A percentile compares a stretch with the other conserved stretches of the same genome.
These are phyloP conservation scores for Vombatus ursinus DNA, from an alignment of 2,113 vertebrate species.

Conservation along the genomic window DNA sequence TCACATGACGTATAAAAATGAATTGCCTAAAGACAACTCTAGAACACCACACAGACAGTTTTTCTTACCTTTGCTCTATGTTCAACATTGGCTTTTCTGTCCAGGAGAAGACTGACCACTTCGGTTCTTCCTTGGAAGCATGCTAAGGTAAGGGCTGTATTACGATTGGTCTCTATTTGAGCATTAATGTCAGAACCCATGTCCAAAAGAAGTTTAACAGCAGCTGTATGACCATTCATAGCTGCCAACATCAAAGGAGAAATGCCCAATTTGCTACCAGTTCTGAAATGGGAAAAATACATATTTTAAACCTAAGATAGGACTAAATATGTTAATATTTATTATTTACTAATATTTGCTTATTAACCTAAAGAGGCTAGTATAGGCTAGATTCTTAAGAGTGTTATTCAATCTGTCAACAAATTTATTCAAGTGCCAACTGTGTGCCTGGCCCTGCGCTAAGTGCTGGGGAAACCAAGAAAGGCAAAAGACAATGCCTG, in stretches of 20 bases:
- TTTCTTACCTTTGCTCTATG: constrained; percentile 95
- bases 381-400: not conserved
- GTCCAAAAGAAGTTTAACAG: constrained; percentile 96
- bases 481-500: not conserved
- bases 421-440: not conserved
- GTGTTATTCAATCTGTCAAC: not conserved
- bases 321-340: not conserved
- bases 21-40: constrained; percentile 1
- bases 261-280: constrained; percentile 99
- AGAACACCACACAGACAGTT: not conserved
- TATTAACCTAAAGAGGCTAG: not conserved
- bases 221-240: constrained; percentile 98
- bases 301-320: not conserved
- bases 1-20: constrained; percentile 24
- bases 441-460: not conserved
- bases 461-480: not conserved
- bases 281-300: constrained; percentile 81
- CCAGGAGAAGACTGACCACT: constrained; percentile 97
- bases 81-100: constrained; percentile 98
- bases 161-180: constrained; percentile 99
- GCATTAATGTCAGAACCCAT: constrained; percentile 99
- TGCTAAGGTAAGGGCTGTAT: constrained; percentile 97
- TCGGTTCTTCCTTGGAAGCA: constrained; percentile 99
- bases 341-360: not conserved
- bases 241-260: constrained; percentile 99